Evolutionary conservation across 2,113 vertebrate genomes (phyloP), one percentile per base, ranked within the genome.

Genomic region (Petrocephalus zakoni): DNA sequence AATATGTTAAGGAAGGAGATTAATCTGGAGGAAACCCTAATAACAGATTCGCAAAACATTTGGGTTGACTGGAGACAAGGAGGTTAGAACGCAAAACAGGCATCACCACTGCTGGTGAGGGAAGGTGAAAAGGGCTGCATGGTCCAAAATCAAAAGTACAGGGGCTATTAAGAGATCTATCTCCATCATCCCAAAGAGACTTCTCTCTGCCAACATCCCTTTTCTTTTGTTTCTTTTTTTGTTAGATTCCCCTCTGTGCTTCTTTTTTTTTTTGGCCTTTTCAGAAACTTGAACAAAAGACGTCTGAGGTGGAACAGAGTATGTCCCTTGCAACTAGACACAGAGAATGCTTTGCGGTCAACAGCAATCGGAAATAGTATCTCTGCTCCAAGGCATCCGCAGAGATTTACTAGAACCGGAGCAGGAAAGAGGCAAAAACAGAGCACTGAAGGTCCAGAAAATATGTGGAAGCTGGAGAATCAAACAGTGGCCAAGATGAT

Each of bases 261-360:
- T 87, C 13, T 56, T 85, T 85, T 75, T 85, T 75, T 61, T n/a
- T 83, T 52, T n/a, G 22, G 49, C 51, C 51, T 85, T 29, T n/a
- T 85, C 51, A 53, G 49, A 85, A 53, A 53, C n/a, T 47, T 29
- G 17, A 58, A 55, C 55, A 87, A 87, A 87, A 22, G 52, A 58
- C 34, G 22, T 58, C 52, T 58, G 85, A 87, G 85, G 85, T 37
- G 25, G 47, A 55, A 85, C 51, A 85, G n/a, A 85, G 84, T n/a
- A 47, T 83, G 37, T 49, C 81, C 81, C 84, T 34, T 53, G 51
- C 42, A 85, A n/a, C 21, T 85, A 52, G 22, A 25, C 84, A 53
- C 2, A 53, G 81, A 47, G 19, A 22, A 53, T 85, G 10, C 84
- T 34, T 9, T 37, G 55, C n/a, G 84, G n/a, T 55, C n/a, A 29